phyloP scores from a whole-genome alignment of 2,797 vertebrate genomes.

The Sciaenops ocellatus region DNA sequence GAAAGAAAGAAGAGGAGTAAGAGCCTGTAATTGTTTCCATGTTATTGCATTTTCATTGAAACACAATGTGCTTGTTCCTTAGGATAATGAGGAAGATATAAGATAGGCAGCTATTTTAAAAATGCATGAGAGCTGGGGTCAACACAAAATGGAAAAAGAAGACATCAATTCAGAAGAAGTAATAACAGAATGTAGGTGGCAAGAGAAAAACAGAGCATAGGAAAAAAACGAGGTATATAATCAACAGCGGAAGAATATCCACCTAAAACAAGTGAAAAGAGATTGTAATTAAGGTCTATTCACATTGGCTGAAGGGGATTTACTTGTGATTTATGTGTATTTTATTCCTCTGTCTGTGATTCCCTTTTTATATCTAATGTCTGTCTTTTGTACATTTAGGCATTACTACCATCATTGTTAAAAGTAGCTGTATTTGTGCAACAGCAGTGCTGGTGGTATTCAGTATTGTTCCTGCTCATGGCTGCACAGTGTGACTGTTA shows the following conservation, averaged over 20 bases:
- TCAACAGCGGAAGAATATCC: slow-evolving; percentile 39
- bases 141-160: slow-evolving; percentile 40
- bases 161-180: slow-evolving; percentile 52
- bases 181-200: slow-evolving; percentile 59
- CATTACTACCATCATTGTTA: slow-evolving; percentile 30
- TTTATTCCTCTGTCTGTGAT: slow-evolving; percentile 28
- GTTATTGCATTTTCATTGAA: slow-evolving; percentile 63
- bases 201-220: slow-evolving; percentile 29
- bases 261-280: slow-evolving; percentile 61
- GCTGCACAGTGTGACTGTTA: slow-evolving; percentile 34
- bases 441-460: background rate
- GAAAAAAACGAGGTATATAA: slow-evolving; percentile 30
- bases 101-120: slow-evolving; percentile 62
- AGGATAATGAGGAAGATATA: slow-evolving; percentile 64
- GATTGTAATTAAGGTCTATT: slow-evolving; percentile 73
- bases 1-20: slow-evolving; percentile 48
- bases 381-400: slow-evolving; percentile 2
- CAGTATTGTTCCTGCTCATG: slow-evolving; percentile 41
- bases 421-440: slow-evolving; percentile 22
- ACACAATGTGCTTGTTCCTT: slow-evolving; percentile 44
- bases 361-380: slow-evolving; percentile 2
- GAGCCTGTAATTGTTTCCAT: slow-evolving; percentile 64
- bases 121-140: slow-evolving; percentile 65
- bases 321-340: slow-evolving; percentile 52
- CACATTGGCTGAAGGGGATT: slow-evolving; percentile 47